A percentile compares a stretch with the other conserved stretches of the same genome.
These are phyloP conservation scores for Drosophila kokeensis DNA, from an alignment of 2,888 invertebrate genomes.

Conservation along the genomic window DNA sequence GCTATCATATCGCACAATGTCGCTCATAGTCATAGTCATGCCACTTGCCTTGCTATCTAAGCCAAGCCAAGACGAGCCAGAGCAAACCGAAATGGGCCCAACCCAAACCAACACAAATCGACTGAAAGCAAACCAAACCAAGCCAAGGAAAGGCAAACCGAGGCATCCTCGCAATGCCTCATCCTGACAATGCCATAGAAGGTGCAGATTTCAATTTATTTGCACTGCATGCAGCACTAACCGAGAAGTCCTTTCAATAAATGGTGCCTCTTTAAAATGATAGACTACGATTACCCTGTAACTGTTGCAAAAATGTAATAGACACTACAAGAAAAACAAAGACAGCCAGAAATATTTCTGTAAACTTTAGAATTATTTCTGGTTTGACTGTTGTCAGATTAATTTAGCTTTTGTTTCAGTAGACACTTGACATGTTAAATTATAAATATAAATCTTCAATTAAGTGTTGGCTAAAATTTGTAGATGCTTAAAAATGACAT, in stretches of 20 bases:
- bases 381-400: background rate
- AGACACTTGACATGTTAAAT: background rate
- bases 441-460: background rate
- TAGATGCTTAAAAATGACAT: background rate
- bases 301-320: background rate
- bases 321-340: background rate
- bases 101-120: constrained; percentile 9
- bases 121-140: constrained; percentile 5
- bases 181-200: constrained; percentile 76
- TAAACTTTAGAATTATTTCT: background rate
- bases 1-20: constrained; percentile 80
- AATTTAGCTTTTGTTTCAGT: background rate
- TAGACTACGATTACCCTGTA: constrained; percentile 16
- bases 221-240: constrained; percentile 74
- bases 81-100: constrained; percentile 11
- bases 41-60: constrained; percentile 72
- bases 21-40: constrained; percentile 79
- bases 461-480: fast-evolving
- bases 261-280: background rate
- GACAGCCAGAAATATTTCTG: background rate
- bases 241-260: constrained; percentile 48
- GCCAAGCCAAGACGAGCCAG: constrained; percentile 48
- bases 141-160: constrained; percentile 24
- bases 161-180: constrained; percentile 55
- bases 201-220: constrained; percentile 81